Percentiles rank a stretch among this genome's conserved stretches.
Evolutionary conservation across 2,888 invertebrate genomes (phyloP).

Genomic region (Dexiosoma caninum): DNA sequence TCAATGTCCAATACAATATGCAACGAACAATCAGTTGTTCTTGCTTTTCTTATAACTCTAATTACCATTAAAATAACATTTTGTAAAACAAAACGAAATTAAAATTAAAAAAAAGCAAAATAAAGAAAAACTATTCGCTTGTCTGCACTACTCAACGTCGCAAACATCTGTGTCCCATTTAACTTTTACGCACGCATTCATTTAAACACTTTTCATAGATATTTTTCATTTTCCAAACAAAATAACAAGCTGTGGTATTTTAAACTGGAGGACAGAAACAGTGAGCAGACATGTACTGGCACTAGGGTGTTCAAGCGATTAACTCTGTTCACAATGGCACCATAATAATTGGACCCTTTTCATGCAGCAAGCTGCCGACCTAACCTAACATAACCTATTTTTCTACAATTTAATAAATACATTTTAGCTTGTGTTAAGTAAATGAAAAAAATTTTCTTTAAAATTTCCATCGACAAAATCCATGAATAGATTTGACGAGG

Average conservation of each 20-base stretch:
- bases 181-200: slow-evolving; percentile 60
- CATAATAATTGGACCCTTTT: too few relatives aligned
- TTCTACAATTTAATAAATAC: too few relatives aligned
- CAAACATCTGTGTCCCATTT: slow-evolving; percentile 62
- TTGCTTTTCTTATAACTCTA: slow-evolving; percentile 39
- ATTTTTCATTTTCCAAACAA: slow-evolving; percentile 21
- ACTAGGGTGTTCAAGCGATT: too few relatives aligned
- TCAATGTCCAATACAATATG: slow-evolving; percentile 16
- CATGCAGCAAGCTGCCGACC: too few relatives aligned
- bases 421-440: too few relatives aligned
- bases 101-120: background rate
- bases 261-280: background rate
- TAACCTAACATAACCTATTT: too few relatives aligned
- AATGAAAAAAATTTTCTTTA: too few relatives aligned
- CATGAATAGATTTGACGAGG: too few relatives aligned
- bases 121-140: slow-evolving; percentile 45
- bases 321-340: too few relatives aligned
- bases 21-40: slow-evolving; percentile 4
- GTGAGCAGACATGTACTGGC: background rate
- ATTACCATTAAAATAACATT: slow-evolving; percentile 59
- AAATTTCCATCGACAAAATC: too few relatives aligned
- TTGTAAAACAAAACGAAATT: slow-evolving; percentile 21
- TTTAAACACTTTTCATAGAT: slow-evolving; percentile 27
- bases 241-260: slow-evolving; percentile 21
- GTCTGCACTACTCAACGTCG: slow-evolving; percentile 55